phyloP scores from a whole-genome alignment of 2,888 invertebrate genomes.

The Microplitis deprimator region DNA sequence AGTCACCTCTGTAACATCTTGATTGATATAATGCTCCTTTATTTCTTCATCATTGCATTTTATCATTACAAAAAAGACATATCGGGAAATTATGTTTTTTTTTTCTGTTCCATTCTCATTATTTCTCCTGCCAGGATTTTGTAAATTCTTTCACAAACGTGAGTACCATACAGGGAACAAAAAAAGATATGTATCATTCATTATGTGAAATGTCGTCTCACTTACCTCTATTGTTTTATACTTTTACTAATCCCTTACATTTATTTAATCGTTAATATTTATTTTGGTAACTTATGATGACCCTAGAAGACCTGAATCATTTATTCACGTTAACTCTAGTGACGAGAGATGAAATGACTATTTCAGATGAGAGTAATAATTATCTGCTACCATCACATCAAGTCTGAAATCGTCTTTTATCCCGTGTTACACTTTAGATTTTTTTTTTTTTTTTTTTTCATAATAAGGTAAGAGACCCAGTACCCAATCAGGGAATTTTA shows the following conservation, averaged over 20 bases:
- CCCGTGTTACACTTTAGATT: no score
- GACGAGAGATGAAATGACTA: not conserved
- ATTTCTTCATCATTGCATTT: conserved; percentile 33
- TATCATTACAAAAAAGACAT: conserved; percentile 36
- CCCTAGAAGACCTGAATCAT: conserved; percentile 49
- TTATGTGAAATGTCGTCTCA: conserved; percentile 29
- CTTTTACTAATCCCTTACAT: not conserved
- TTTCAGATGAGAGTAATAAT: no score
- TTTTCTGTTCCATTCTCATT: conserved; percentile 69
- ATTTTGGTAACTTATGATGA: not conserved
- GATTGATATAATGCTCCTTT: not conserved
- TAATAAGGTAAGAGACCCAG: no score
- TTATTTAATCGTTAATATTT: not conserved
- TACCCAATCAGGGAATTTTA: no score
- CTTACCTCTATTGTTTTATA: not conserved
- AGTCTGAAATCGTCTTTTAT: no score
- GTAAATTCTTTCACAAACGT: conserved; percentile 73
- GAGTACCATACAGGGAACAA: conserved; percentile 68
- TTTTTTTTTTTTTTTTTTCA: no score
- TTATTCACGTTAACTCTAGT: not conserved
- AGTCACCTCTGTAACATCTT: conserved; percentile 31
- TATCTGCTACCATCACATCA: no score
- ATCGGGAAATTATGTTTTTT: conserved; percentile 58
- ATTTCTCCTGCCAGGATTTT: conserved; percentile 71
- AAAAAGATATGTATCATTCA: conserved; percentile 31